These are phyloP conservation scores for Theristicus caerulescens DNA, from an alignment of 2,113 vertebrate species.

Conservation along the genomic window DNA sequence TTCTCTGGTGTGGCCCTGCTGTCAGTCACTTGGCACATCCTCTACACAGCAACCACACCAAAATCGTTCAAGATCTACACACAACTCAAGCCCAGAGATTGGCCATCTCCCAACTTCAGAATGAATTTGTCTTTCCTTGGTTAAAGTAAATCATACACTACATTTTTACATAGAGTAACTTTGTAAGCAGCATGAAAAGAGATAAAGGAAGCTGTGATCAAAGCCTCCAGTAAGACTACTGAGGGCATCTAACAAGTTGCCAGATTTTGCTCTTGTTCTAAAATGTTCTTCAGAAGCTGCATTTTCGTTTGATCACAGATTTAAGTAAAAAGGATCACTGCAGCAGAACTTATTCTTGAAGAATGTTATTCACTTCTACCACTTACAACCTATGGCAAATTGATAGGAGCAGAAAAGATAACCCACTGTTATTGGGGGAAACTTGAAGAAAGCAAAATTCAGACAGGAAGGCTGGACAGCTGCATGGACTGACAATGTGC, in stretches of 20 bases:
- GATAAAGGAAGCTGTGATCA: slow-evolving; percentile 13
- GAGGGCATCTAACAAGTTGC: neutral
- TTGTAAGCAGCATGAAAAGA: neutral
- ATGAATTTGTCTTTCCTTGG: neutral
- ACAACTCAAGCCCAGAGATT: neutral
- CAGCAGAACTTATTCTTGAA: neutral
- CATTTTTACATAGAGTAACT: neutral
- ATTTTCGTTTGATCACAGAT: neutral
- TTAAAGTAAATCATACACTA: neutral
- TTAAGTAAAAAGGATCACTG: neutral
- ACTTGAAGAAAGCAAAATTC: neutral
- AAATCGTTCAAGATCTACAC: neutral
- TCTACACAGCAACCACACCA: neutral
- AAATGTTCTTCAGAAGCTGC: slow-evolving; percentile 1
- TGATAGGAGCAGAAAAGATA: neutral
- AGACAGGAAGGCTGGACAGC: neutral
- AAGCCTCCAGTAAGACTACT: neutral
- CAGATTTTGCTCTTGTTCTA: neutral
- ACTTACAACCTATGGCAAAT: neutral
- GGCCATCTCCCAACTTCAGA: neutral
- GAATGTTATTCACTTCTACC: neutral
- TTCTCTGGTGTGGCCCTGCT: neutral
- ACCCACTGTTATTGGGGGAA: neutral
- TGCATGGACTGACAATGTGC: neutral
- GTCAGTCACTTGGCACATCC: neutral